Evolutionary conservation across 1,140 invertebrate genomes (phyloP), one percentile per base, ranked within the genome.

Genomic region (Ganaspis sp.): DNA sequence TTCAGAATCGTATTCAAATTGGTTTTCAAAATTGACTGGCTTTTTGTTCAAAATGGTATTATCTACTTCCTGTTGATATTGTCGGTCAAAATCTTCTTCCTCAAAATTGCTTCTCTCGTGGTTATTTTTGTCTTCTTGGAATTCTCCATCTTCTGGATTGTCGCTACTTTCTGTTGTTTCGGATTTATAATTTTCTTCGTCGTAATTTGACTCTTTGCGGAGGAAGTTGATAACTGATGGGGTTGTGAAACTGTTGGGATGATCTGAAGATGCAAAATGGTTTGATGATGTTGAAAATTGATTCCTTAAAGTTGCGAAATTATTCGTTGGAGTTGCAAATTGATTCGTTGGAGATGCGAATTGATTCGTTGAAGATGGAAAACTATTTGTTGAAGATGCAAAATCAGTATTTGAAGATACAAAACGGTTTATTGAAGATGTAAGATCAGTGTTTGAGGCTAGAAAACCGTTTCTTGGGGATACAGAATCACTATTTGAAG

Each of bases 61-160:
- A 53, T 86, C 83, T 0, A 86, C 80, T 64, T 81, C 80, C 9
- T 81, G 79, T 26, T 86, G 83, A n/a, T 64, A 42, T 49, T 75
- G 64, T n/a, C 83, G 82, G 23, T 86, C 83, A 1, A 81, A 74
- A 5, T 85, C 83, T 4, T 86, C 83, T 49, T 74, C 79, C n/a
- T 82, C 76, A 9, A 64, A 70, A 45, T 79, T 80, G 19, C 29
- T n/a, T 1, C 4, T n/a, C 12, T 64, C 58, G 8, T 64, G 23
- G 17, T 21, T 54, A 19, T 11, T 23, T 11, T 54, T 9, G 2
- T 54, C 19, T 4, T 29, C 15, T 29, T 4, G 26, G 12, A 26
- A 9, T 64, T 29, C 11, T n/a, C 23, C 11, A 3, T 17, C 19
- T 3, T 64, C 15, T 34, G 12, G 23, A 64, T 64, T 29, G 29